phyloP scores from a whole-genome alignment of 2,888 invertebrate species.

The Palloptera scutellata region DNA sequence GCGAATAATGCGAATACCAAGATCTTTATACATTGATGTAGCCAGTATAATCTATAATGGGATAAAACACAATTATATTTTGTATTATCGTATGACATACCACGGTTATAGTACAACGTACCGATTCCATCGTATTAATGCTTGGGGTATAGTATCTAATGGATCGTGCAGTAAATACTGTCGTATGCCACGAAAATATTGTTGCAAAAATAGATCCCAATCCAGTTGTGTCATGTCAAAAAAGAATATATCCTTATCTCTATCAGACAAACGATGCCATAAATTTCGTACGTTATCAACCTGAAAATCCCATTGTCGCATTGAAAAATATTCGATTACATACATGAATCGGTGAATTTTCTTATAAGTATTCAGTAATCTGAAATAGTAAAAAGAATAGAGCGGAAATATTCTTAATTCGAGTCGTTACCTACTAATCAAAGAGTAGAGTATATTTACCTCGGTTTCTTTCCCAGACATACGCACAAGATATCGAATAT shows the following conservation, averaged over 20 bases:
- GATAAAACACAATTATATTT: conserved; percentile 43
- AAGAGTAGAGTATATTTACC: conserved; percentile 64
- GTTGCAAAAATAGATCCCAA: conserved; percentile 76
- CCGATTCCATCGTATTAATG: conserved; percentile 70
- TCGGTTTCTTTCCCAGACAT: conserved; percentile 69
- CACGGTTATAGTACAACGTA: conserved; percentile 45
- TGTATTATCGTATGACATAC: conserved; percentile 44
- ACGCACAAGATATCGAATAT: conserved; percentile 68
- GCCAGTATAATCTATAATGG: conserved; percentile 63
- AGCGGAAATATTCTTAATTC: not conserved
- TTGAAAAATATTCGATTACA: conserved; percentile 81
- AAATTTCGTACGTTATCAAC: conserved; percentile 71
- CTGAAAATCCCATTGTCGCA: conserved; percentile 77
- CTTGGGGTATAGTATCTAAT: conserved; percentile 75
- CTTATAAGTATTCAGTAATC: conserved; percentile 77
- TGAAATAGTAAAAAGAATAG: conserved; percentile 55
- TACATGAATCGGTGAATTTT: conserved; percentile 78
- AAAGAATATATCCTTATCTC: conserved; percentile 72
- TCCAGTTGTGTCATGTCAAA: conserved; percentile 77
- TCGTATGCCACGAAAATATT: conserved; percentile 76
- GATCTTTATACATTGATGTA: conserved; percentile 65
- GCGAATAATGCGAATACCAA: conserved; percentile 48
- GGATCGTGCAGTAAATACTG: conserved; percentile 84
- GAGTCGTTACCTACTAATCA: no score
- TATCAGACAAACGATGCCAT: conserved; percentile 67